These are phyloP conservation scores for Lacerta viridis DNA, from an alignment of 2,797 vertebrate genomes.

Conservation along the genomic window DNA sequence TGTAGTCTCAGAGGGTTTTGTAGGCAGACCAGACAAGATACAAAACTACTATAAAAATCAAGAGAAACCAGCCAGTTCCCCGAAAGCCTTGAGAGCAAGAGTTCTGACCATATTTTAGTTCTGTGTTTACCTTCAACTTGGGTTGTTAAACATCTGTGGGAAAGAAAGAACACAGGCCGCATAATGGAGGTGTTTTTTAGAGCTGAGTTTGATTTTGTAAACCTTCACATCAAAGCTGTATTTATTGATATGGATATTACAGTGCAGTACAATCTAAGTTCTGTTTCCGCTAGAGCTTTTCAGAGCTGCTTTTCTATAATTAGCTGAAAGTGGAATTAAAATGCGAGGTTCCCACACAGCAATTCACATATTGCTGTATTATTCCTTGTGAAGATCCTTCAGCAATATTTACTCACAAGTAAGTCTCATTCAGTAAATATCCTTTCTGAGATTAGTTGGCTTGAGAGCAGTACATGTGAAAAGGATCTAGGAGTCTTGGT, in stretches of 20 bases:
- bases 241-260: neutral
- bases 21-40: constrained; percentile 58
- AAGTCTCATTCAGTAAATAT: no score
- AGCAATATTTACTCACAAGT: neutral
- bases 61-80: constrained; percentile 29
- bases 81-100: no score
- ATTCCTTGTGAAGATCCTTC: neutral
- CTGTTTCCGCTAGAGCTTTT: neutral
- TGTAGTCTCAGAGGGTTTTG: constrained; percentile 15
- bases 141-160: neutral
- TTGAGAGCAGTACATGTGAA: no score
- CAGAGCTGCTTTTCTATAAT: neutral
- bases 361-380: neutral
- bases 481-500: no score
- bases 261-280: neutral
- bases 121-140: neutral
- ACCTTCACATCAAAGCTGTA: constrained; percentile 27
- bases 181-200: constrained; percentile 26
- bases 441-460: neutral
- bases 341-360: neutral
- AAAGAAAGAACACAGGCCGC: neutral
- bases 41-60: constrained; percentile 44
- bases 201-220: neutral
- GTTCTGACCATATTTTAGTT: neutral
- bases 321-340: neutral